phyloP scores from a whole-genome alignment of 92 coral and sea anemone species.

The Palythoa grandis region DNA sequence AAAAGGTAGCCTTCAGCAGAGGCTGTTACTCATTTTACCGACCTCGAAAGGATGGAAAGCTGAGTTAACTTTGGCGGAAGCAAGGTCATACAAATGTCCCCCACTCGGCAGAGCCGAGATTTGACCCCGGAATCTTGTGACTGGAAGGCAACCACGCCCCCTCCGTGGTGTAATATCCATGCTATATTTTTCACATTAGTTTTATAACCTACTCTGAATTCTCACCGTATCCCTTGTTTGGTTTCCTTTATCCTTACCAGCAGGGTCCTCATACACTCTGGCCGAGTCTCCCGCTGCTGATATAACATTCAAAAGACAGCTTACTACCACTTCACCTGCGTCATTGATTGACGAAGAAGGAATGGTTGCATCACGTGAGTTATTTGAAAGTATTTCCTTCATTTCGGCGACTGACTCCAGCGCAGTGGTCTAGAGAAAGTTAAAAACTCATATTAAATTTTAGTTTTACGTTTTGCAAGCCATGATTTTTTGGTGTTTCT shows the following conservation, averaged over 20 bases:
- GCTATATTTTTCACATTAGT: too few relatives aligned
- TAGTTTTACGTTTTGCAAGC: too few relatives aligned
- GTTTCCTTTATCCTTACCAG: not conserved
- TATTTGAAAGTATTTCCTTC: conserved; percentile 1
- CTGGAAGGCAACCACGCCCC: not conserved
- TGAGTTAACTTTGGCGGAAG: too few relatives aligned
- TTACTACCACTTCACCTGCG: conserved; percentile 1
- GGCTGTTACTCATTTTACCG: too few relatives aligned
- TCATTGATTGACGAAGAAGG: conserved; percentile 17
- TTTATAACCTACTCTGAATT: not conserved
- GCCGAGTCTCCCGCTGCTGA: conserved; percentile 37
- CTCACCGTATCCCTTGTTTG: not conserved
- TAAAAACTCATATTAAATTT: not conserved
- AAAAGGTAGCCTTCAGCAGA: too few relatives aligned
- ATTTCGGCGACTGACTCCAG: not conserved
- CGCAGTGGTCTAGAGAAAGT: not conserved
- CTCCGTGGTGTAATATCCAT: not conserved
- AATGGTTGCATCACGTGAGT: conserved; percentile 23
- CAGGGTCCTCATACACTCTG: not conserved
- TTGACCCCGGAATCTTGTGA: not conserved
- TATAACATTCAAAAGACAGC: conserved; percentile 15
- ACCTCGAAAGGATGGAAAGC: too few relatives aligned
- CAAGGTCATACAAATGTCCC: too few relatives aligned
- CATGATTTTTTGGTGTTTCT: not conserved
- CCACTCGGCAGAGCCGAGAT: too few relatives aligned